A percentile compares a stretch with the other conserved stretches of the same genome.
These are phyloP conservation scores for Drosophila chauvacae DNA, from an alignment of 1,140 invertebrate species.

Conservation along the genomic window DNA sequence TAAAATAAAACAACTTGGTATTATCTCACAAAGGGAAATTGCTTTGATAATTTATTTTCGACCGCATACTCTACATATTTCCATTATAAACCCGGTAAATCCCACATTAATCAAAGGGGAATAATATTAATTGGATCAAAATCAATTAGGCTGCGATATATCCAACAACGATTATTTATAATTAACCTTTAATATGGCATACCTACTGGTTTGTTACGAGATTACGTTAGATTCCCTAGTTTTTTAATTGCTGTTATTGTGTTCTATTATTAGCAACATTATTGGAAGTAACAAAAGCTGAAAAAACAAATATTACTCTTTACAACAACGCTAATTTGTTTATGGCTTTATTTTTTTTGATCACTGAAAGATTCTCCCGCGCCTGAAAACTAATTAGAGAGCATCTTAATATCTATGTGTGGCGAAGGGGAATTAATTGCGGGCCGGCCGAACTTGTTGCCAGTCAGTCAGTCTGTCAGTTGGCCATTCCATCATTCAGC, in stretches of 20 bases:
- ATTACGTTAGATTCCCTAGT: neutral
- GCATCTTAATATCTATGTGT: conserved; percentile 3
- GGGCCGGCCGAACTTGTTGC: conserved; percentile 65
- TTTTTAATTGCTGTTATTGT: conserved; percentile 33
- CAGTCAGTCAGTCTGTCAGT: conserved; percentile 51
- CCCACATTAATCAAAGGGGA: neutral
- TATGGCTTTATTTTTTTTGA: conserved; percentile 40
- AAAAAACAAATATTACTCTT: conserved; percentile 21
- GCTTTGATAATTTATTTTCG: conserved; percentile 15
- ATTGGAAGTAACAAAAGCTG: conserved; percentile 1
- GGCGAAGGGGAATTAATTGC: conserved; percentile 67
- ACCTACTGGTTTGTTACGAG: neutral
- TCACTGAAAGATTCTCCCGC: conserved; percentile 1
- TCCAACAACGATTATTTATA: conserved; percentile 6
- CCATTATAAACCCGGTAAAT: conserved; percentile 1
- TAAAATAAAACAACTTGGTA: neutral
- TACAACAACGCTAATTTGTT: conserved; percentile 55
- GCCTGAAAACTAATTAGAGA: conserved; percentile 42
- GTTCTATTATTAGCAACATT: conserved; percentile 24
- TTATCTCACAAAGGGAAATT: conserved; percentile 17
- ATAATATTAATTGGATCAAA: conserved; percentile 7
- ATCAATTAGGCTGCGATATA: conserved; percentile 18
- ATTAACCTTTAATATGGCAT: neutral
- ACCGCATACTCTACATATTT: conserved; percentile 15
- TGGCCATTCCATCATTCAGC: conserved; percentile 53